These are phyloP conservation scores for Augiades crinisus DNA, from an alignment of 2,888 invertebrate species.

Conservation along the genomic window DNA sequence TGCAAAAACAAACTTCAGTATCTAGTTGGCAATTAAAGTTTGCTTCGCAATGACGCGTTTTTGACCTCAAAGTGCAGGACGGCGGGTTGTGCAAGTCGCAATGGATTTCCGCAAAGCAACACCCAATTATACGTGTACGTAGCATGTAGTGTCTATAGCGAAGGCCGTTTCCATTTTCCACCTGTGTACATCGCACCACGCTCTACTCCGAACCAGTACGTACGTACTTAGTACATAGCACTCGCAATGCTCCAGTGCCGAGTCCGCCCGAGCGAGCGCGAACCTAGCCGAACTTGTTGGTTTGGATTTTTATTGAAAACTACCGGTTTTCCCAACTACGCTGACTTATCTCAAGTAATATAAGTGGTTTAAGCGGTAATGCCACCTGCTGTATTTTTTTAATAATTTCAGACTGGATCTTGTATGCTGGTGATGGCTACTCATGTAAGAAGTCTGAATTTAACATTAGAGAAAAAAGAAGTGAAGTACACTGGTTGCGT, in stretches of 20 bases:
- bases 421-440: neutral
- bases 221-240: neutral
- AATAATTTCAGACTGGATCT: too few relatives aligned
- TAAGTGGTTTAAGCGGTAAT: slow-evolving; percentile 11
- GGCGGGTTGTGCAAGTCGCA: slow-evolving; percentile 22
- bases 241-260: slow-evolving; percentile 17
- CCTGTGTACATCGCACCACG: slow-evolving; percentile 20
- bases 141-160: slow-evolving; percentile 14
- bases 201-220: neutral
- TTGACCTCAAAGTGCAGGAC: slow-evolving; percentile 22
- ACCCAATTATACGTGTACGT: slow-evolving; percentile 23
- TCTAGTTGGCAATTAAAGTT: slow-evolving; percentile 16
- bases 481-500: too few relatives aligned
- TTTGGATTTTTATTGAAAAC: slow-evolving; percentile 25
- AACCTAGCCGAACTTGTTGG: slow-evolving; percentile 13
- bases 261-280: slow-evolving; percentile 7
- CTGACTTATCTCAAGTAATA: slow-evolving; percentile 21
- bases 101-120: slow-evolving; percentile 26
- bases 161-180: slow-evolving; percentile 25
- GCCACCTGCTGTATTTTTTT: neutral
- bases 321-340: slow-evolving; percentile 21
- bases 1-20: slow-evolving; percentile 5
- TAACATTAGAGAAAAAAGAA: too few relatives aligned
- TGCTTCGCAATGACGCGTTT: slow-evolving; percentile 21
- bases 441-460: too few relatives aligned